Base-by-base conservation (phyloP, 2,888 invertebrate species). In the Idaea aversata region DNA sequence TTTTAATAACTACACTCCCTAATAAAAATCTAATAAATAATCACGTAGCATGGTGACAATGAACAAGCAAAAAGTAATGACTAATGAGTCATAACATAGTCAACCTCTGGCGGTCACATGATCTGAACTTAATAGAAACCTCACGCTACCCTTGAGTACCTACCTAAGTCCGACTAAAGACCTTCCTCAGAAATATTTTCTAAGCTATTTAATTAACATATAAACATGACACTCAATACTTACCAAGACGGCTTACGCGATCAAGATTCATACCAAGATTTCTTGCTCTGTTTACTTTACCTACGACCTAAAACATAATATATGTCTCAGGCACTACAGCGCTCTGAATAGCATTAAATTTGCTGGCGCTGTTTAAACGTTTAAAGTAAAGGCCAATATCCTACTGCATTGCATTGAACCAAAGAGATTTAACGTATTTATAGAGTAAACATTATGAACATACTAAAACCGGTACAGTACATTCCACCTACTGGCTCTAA, bases 71-170 rank as follows among this genome's bases (percentile, higher is more conserved):
- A 47, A 47, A 47, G 47, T 47, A 47, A 47, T 47, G 47, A 47
- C 13, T 47, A 47, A 47, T 47, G 47, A 47, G 47, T 47, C 47
- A 63, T 58, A 59, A 61, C 25, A 34, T 63, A 65, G 47, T 35
- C 67, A 74, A 71, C 73, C 73, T 74, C 68, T 72, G 61, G 58
- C 63, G 64, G 70, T 74, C 73, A 77, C 77, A 77, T 75, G 77
- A 75, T 72, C 65, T 73, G 65, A 66, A 66, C 61, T 73, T 69
- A 81, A 77, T 82, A 80, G 77, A 79, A 80, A 77, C 76, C 78
- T 77, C 77, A 79, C 74, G 70, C 70, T 77, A 77, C 77, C 79
- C 81, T 80, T 80, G 79, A 78, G 75, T 47, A 47, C 10, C 47
- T 47, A 47, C 47, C 47, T 47, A 47, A 47, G 13, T 47, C 47